Base-by-base conservation (phyloP, 2,797 vertebrate genomes). In the Myotis planiceps region DNA sequence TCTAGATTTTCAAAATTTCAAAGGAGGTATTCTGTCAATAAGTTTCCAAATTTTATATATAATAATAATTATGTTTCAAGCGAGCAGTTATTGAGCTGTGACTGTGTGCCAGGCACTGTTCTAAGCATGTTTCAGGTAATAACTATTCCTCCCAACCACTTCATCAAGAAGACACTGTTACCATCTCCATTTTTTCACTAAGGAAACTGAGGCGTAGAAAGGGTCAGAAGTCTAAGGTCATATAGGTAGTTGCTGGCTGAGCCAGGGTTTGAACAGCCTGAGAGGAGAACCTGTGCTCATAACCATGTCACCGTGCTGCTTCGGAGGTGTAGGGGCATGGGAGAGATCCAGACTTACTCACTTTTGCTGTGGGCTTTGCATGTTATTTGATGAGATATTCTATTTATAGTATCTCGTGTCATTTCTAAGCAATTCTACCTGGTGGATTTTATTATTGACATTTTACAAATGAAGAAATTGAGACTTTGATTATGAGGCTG, bases 1-100 rank as follows among this genome's bases (percentile, higher is more conserved):
- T 94, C 18, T 45, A 58, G 34, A 53, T 92, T 81, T 90, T 85
- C 63, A 71, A 75, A 76, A 68, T 76, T 86, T 93, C 49, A 65
- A 49, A 75, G 69, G 27, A 75, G 18, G 9, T 21, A 53, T 58
- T 90, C 34, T 8, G 10, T 88, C 19, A 84, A 1, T 68, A 45
- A 66, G 69, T 53, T 53, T 79, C 80, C 34, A 34, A 23, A 18
- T 34, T 92, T 90, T 66, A 9, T 39, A 23, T 53, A 23, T 91
- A 49, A 18, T 53, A 71, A 16, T 86, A 14, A 63, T 72, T 12
- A 29, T 63, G 14, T 69, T 71, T n/a, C 29, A 12, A 45, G 65
- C 25, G n/a, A 51, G 16, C 12, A 80, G 39, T 42, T 65, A 65
- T 1, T 81, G 68, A 71, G 12, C 23, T 89, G 49, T 29, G 27